Evolutionary conservation across 2,797 vertebrate species (phyloP).

Genomic region (Amazonetta brasiliensis): DNA sequence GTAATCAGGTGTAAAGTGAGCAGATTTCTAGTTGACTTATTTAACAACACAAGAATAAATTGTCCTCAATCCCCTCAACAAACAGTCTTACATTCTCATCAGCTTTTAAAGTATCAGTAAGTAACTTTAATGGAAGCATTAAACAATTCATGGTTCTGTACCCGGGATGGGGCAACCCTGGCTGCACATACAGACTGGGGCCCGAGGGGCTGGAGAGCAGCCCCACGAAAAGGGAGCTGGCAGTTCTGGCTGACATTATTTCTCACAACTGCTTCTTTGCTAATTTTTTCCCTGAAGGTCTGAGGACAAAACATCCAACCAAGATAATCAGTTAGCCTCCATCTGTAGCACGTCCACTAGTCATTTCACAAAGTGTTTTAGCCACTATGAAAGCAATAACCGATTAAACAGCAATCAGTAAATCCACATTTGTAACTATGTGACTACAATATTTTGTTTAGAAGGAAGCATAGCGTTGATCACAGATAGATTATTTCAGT

Average conservation of each 20-base stretch:
- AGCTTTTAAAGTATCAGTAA: not conserved
- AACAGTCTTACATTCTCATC: not conserved
- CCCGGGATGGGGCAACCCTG: too few species aligned
- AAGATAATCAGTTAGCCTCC: constrained; percentile 82
- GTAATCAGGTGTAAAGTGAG: not conserved
- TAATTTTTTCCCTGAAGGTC: constrained; percentile 88
- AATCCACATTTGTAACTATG: not conserved
- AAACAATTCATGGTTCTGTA: not conserved
- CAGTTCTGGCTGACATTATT: not conserved
- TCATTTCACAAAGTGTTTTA: constrained; percentile 83
- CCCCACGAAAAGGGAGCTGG: too few species aligned
- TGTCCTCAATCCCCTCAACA: fast-evolving
- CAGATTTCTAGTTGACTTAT: not conserved
- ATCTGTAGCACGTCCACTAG: constrained; percentile 83
- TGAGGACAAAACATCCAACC: constrained; percentile 86
- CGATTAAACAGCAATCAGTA: constrained; percentile 82
- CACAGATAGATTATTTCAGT: not conserved
- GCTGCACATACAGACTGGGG: too few species aligned
- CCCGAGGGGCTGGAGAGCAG: too few species aligned
- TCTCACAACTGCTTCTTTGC: constrained; percentile 88
- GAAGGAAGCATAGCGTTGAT: not conserved
- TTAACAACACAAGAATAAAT: not conserved
- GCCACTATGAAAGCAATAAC: constrained; percentile 84
- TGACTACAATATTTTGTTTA: not conserved
- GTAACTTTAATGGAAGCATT: not conserved